Evolutionary conservation across 2,888 invertebrate species (phyloP), one percentile per base, ranked within the genome.

Genomic region (Pilophorus perplexus): DNA sequence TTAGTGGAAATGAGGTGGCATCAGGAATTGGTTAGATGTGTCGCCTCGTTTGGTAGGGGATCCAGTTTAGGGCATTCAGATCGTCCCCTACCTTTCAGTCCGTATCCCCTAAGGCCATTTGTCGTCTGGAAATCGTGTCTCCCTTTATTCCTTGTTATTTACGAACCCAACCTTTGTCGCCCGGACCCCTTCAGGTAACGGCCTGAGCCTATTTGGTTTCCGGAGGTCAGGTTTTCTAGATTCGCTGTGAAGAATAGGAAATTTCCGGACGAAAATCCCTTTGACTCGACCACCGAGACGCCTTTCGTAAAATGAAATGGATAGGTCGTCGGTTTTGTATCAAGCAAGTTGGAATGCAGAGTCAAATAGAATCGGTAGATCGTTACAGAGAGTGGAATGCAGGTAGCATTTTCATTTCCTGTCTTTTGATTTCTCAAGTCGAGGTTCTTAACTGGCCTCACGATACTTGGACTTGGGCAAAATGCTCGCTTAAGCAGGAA

Each of bases 1-100:
- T 62, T 62, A 62, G 62, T 62, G 46, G 38, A 62, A 62, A 62
- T 62, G 62, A 62, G 62, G 62, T 62, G 62, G 62, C 62, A 62
- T 48, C 62, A 62, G 33, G 62, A 62, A 48, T 33, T 28, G 46
- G 62, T 23, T 46, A 18, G 55, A 55, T 55, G 55, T 55, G 42
- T 23, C 59, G 42, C 12, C 28, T 28, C 18, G 48, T 2, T 48
- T 23, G 10, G 28, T 25, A 10, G 5, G 20, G 48, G 48, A 6
- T 20, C 6, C 10, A 4, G 22, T 48, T 22, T 20, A 48, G 3
- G 52, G 27, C 52, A 28, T 52, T 52, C 52, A 28, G 52, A 52
- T 52, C 16, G 3, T 3, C 22, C 10, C 16, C 16, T 25, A 10
- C 46, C 18, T 52, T 52, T 28, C 25, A 52, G 55, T 12, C 22